A percentile compares a stretch with the other conserved stretches of the same genome.
Conservation (phyloP, 2,113 vertebrate species). For the Cephalopterus ornatus region DNA sequence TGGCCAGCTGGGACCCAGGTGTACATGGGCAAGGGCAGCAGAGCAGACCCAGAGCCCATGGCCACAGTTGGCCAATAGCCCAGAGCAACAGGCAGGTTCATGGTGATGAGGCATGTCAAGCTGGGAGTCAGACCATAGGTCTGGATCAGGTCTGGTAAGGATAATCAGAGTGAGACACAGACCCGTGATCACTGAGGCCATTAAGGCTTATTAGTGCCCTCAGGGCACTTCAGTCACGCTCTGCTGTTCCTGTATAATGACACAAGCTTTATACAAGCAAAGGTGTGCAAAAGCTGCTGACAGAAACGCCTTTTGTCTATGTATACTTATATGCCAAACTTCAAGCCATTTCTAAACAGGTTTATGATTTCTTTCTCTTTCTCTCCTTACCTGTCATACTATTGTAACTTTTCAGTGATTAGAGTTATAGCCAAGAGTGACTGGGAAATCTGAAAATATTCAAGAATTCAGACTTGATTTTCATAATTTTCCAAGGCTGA, state of each 20-base stretch:
- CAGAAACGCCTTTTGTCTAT: neutral
- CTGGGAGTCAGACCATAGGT: neutral
- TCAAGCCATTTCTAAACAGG: neutral
- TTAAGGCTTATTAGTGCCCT: neutral
- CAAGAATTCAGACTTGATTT: neutral
- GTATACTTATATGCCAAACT: neutral
- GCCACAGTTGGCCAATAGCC: accelerated
- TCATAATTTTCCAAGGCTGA: neutral
- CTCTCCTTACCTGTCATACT: neutral
- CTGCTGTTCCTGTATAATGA: neutral
- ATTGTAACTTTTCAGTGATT: neutral
- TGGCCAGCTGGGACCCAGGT: neutral
- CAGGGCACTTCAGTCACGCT: neutral
- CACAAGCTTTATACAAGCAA: neutral
- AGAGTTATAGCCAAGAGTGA: neutral
- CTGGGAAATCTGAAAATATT: neutral
- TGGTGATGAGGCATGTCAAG: neutral
- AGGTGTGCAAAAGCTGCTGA: neutral
- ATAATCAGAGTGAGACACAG: neutral
- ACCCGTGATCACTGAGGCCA: neutral
- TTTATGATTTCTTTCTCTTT: neutral
- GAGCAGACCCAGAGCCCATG: neutral
- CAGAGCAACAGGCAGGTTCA: neutral
- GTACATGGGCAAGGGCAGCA: accelerated
- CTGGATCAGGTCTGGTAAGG: neutral